Conservation (phyloP, 2,888 invertebrate genomes). For the Drosophila meridiana region DNA sequence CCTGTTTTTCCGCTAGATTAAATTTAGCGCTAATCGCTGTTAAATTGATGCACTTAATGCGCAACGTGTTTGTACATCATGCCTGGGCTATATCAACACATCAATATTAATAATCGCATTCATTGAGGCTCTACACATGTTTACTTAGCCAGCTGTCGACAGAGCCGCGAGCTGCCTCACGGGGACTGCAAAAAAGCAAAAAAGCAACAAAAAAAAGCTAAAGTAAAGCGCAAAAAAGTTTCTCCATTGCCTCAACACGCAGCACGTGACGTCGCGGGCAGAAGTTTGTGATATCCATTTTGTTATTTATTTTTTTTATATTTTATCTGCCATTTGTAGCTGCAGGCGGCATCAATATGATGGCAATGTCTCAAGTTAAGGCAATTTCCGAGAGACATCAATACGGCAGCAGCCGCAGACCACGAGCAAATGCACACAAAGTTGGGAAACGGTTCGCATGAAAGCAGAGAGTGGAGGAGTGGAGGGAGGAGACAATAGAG, state of each 20-base stretch:
- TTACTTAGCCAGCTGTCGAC: slow-evolving; percentile 65
- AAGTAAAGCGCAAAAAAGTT: slow-evolving; percentile 37
- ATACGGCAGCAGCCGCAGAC: slow-evolving; percentile 12
- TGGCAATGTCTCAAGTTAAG: slow-evolving; percentile 59
- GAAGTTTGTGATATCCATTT: slow-evolving; percentile 43
- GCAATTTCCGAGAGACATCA: slow-evolving; percentile 61
- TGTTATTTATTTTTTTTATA: slow-evolving; percentile 14
- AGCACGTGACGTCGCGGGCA: slow-evolving; percentile 39
- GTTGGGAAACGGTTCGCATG: background rate
- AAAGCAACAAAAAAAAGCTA: slow-evolving; percentile 6
- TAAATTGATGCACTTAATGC: slow-evolving; percentile 2
- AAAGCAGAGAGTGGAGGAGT: no score
- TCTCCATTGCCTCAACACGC: slow-evolving; percentile 32
- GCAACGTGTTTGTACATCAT: slow-evolving; percentile 6
- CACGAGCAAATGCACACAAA: background rate
- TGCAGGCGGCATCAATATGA: slow-evolving; percentile 53
- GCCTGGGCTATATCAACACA: slow-evolving; percentile 15
- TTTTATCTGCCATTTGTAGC: slow-evolving; percentile 31
- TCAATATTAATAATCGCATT: slow-evolving; percentile 44
- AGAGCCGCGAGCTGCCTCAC: slow-evolving; percentile 39
- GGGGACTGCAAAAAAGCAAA: background rate
- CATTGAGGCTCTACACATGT: slow-evolving; percentile 44
- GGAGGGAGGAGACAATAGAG: no score
- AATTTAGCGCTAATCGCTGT: slow-evolving; percentile 15
- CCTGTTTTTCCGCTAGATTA: background rate